phyloP scores from a whole-genome alignment of 2,113 vertebrate genomes.

The Montifringilla adamsi region DNA sequence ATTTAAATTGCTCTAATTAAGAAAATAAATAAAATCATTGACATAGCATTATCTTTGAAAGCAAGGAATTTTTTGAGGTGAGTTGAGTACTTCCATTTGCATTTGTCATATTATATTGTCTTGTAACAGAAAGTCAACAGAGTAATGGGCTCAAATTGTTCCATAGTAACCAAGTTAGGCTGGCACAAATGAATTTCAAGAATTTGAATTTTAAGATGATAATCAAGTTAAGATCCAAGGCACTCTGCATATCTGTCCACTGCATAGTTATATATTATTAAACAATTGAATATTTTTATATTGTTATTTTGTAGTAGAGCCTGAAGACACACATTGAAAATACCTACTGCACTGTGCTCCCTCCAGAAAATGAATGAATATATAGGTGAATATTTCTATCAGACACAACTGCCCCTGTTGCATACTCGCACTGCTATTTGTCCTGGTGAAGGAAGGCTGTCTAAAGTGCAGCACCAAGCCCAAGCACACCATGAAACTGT shows the following conservation, averaged over 20 bases:
- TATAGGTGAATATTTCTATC: background rate
- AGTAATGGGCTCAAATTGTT: background rate
- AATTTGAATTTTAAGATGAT: background rate
- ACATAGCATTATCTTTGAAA: background rate
- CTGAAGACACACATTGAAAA: background rate
- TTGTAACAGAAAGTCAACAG: background rate
- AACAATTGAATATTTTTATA: background rate
- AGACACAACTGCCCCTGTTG: background rate
- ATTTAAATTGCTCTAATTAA: background rate
- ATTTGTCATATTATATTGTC: background rate
- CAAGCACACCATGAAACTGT: no score
- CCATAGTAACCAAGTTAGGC: background rate
- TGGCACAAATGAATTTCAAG: background rate
- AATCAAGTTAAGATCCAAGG: background rate
- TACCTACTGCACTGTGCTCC: background rate
- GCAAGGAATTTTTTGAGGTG: accelerated
- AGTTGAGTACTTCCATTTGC: background rate
- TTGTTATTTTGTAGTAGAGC: background rate
- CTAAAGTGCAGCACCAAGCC: background rate
- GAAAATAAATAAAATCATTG: background rate
- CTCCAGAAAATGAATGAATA: background rate
- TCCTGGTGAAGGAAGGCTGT: background rate
- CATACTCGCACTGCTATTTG: accelerated
- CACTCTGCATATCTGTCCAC: background rate
- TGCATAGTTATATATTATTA: background rate